Evolutionary conservation across 2,888 invertebrate species (phyloP).

Genomic region (Lithodes maja): DNA sequence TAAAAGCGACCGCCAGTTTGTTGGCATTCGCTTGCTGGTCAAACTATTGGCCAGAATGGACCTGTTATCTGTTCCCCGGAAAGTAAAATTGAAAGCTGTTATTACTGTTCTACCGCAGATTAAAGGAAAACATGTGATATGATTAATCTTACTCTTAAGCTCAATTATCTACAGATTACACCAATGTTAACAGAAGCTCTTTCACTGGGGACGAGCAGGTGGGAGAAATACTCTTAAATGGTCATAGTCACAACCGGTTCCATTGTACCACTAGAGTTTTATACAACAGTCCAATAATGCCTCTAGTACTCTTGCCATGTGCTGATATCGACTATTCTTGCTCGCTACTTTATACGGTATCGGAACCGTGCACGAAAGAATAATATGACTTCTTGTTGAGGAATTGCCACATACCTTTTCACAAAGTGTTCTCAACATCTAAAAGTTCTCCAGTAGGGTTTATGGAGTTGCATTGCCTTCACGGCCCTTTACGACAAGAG

Average conservation of each 20-base stretch:
- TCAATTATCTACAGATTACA: constrained; percentile 45
- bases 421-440: too few relatives aligned
- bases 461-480: too few relatives aligned
- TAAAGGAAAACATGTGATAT: constrained; percentile 49
- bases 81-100: constrained; percentile 14
- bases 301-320: too few relatives aligned
- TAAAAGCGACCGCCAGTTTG: not conserved
- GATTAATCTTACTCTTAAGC: constrained; percentile 48
- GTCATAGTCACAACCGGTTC: too few relatives aligned
- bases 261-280: too few relatives aligned
- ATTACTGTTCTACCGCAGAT: constrained; percentile 4
- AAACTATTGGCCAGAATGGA: not conserved
- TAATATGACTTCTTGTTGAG: too few relatives aligned
- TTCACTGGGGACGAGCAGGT: constrained; percentile 17
- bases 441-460: too few relatives aligned
- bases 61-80: constrained; percentile 8
- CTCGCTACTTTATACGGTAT: too few relatives aligned
- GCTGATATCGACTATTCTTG: too few relatives aligned
- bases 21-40: not conserved
- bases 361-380: too few relatives aligned
- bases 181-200: constrained; percentile 30
- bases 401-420: too few relatives aligned
- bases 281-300: not conserved
- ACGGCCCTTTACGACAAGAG: too few relatives aligned
- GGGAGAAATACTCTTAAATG: constrained; percentile 19